A percentile compares a stretch with the other conserved stretches of the same genome.
phyloP scores from a whole-genome alignment of 2,888 invertebrate species.

The Amorpha juglandis region DNA sequence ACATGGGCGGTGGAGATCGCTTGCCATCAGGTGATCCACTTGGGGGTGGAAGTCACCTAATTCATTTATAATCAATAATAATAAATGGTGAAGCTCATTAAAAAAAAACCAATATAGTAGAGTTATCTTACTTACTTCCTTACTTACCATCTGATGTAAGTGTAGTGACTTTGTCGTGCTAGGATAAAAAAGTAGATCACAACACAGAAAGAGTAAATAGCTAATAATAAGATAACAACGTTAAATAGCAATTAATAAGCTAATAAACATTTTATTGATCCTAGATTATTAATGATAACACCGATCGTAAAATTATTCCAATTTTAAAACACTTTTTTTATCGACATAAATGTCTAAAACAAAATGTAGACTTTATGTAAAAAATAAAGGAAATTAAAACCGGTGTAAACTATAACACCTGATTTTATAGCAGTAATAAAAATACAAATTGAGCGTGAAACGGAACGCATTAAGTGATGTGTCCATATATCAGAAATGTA shows the following conservation, averaged over 20 bases:
- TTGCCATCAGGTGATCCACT: too few relatives aligned
- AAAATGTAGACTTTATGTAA: background rate
- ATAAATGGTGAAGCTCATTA: too few relatives aligned
- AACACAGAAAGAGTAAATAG: background rate
- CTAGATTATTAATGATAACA: background rate
- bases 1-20: too few relatives aligned
- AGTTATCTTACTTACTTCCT: too few relatives aligned
- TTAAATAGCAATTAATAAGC: background rate
- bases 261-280: slow-evolving; percentile 6
- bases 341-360: slow-evolving; percentile 11
- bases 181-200: too few relatives aligned
- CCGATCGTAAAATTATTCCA: slow-evolving; percentile 2
- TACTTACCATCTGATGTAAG: too few relatives aligned
- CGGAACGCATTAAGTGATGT: slow-evolving; percentile 36
- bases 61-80: too few relatives aligned
- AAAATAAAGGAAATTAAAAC: slow-evolving; percentile 34
- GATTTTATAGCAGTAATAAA: slow-evolving; percentile 62
- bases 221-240: background rate
- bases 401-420: slow-evolving; percentile 51
- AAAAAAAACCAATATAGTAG: too few relatives aligned
- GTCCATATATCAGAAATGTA: slow-evolving; percentile 50
- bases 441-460: slow-evolving; percentile 62
- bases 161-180: too few relatives aligned
- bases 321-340: background rate
- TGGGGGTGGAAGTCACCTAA: too few relatives aligned